A percentile compares a stretch with the other conserved stretches of the same genome.
Evolutionary conservation across 64 coral and sea anemone species (phyloP).

Genomic region (Stylophora pistillata): DNA sequence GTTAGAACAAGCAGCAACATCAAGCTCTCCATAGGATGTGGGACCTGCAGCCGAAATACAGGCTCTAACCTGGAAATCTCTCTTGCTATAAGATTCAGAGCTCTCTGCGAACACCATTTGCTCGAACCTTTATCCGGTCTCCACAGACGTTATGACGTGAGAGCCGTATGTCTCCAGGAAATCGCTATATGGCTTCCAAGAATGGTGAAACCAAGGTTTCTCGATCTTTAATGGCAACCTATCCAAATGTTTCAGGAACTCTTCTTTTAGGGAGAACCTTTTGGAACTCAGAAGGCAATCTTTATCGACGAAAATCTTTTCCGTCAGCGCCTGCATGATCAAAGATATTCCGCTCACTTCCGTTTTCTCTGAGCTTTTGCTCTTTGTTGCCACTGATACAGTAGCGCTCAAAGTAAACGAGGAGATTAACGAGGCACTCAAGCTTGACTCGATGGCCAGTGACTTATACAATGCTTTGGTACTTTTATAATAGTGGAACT

Average conservation of each 20-base stretch:
- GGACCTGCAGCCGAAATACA: slow-evolving; percentile 25
- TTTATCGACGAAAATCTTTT: slow-evolving; percentile 12
- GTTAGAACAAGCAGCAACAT: slow-evolving; percentile 3
- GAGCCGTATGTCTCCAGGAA: slow-evolving; percentile 63
- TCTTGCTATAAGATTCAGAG: slow-evolving; percentile 21
- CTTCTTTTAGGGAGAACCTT: neutral
- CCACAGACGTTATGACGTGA: slow-evolving; percentile 44
- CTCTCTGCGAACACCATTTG: slow-evolving; percentile 35
- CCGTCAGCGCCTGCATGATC: neutral
- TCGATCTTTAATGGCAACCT: slow-evolving; percentile 15
- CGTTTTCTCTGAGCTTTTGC: neutral
- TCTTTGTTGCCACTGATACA: neutral
- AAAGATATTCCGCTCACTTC: slow-evolving; percentile 23
- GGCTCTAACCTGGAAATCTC: slow-evolving; percentile 39
- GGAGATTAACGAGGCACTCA: neutral
- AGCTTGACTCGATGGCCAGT: neutral
- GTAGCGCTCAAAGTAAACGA: neutral
- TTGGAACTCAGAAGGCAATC: slow-evolving; percentile 13
- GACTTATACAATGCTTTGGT: neutral
- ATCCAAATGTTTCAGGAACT: slow-evolving; percentile 34
- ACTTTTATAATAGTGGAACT: neutral
- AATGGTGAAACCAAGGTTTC: slow-evolving; percentile 24
- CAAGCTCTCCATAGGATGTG: neutral
- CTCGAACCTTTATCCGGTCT: slow-evolving; percentile 26
- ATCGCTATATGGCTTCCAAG: slow-evolving; percentile 43